Evolutionary conservation across 2,113 vertebrate genomes (phyloP).

Genomic region (Prinia subflava): DNA sequence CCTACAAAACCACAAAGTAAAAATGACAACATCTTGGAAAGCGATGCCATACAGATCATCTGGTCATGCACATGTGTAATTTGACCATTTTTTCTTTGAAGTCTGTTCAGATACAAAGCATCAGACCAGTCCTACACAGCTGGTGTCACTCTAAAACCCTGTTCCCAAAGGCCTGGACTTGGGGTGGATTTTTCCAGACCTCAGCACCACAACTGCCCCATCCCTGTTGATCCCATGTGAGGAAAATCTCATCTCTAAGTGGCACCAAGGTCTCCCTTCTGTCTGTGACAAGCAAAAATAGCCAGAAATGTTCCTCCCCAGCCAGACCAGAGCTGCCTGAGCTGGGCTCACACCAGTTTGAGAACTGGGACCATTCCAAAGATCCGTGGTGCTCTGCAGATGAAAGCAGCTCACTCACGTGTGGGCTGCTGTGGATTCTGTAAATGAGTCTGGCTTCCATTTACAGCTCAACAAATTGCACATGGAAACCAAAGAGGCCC

Average conservation of each 20-base stretch:
- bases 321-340: not conserved
- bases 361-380: not conserved
- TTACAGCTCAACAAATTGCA: not conserved
- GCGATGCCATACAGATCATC: not conserved
- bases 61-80: not conserved
- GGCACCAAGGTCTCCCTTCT: not conserved
- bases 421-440: not conserved
- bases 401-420: not conserved
- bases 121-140: not conserved
- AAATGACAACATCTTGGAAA: slow-evolving; percentile 8
- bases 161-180: not conserved
- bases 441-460: not conserved
- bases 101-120: not conserved
- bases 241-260: not conserved
- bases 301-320: not conserved
- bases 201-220: not conserved
- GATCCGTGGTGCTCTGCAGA: rapidly evolving
- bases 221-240: not conserved
- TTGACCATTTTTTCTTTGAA: not conserved
- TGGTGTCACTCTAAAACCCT: not conserved
- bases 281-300: not conserved
- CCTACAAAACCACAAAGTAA: slow-evolving; percentile 6
- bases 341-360: not conserved
- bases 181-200: not conserved
- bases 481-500: not conserved